Conservation (phyloP, 2,113 vertebrate species). For the Calidris pygmaea region DNA sequence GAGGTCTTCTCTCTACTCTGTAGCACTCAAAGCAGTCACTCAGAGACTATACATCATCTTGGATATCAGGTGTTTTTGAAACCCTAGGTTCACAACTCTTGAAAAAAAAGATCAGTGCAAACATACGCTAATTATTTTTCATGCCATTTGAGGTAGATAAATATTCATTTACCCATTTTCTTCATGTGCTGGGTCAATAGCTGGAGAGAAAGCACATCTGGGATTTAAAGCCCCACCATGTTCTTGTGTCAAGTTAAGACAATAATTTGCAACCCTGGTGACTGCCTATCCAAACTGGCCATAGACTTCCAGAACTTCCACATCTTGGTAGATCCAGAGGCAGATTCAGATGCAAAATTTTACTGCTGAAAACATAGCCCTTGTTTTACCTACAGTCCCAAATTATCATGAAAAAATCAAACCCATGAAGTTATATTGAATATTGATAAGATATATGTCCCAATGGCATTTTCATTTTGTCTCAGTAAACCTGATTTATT, state of each 20-base stretch:
- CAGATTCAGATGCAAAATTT: neutral
- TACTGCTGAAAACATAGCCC: neutral
- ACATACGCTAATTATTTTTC: neutral
- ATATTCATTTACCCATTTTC: neutral
- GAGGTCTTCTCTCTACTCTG: neutral
- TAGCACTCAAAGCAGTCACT: neutral
- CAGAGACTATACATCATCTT: neutral
- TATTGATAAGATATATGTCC: neutral
- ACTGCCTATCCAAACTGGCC: neutral
- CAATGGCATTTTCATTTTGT: neutral
- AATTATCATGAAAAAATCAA: neutral
- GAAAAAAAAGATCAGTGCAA: neutral
- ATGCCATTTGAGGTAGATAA: neutral
- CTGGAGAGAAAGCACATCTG: neutral
- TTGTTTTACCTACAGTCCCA: neutral
- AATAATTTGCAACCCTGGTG: neutral
- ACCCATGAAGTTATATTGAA: neutral
- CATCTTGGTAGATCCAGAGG: neutral
- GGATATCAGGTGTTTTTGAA: neutral
- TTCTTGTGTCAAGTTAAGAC: neutral
- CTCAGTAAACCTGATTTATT: neutral
- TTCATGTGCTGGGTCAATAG: neutral
- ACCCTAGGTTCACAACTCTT: neutral
- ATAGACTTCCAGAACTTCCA: neutral
- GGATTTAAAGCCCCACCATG: neutral